These are phyloP conservation scores for Pissodes strobi DNA, from an alignment of 1,140 invertebrate species.

Conservation along the genomic window DNA sequence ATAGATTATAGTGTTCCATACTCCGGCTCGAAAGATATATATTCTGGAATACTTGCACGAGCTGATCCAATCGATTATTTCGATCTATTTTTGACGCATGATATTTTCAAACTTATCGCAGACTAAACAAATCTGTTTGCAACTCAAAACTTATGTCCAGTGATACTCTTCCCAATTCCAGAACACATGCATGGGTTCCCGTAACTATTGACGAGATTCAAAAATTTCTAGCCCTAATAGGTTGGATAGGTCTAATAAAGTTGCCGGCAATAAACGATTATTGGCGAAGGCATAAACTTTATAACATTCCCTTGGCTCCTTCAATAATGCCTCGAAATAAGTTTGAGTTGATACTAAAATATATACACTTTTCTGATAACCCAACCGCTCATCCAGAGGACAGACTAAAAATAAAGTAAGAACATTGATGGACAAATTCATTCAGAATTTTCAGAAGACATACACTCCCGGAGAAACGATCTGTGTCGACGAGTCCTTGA, in stretches of 20 bases:
- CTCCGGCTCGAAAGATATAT: conserved; percentile 1
- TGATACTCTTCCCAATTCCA: not conserved
- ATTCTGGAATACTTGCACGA: not conserved
- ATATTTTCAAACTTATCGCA: no score
- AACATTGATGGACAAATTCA: not conserved
- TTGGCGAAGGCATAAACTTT: not conserved
- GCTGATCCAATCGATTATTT: not conserved
- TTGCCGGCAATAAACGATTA: conserved; percentile 1
- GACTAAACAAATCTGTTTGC: not conserved
- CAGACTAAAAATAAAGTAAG: conserved; percentile 6
- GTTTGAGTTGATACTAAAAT: conserved; percentile 3
- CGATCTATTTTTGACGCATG: not conserved
- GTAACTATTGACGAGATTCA: conserved; percentile 3
- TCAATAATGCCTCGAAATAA: no score
- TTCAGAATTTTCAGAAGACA: no score
- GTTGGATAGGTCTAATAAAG: not conserved
- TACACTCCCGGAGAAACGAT: no score
- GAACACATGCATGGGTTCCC: no score
- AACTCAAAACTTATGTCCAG: not conserved
- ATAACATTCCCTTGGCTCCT: no score
- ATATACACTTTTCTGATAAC: conserved; percentile 9
- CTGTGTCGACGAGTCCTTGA: not conserved
- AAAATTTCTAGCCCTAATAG: conserved; percentile 3
- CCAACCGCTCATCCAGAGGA: not conserved
- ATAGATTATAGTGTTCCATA: no score